Percentiles rank a stretch among this genome's conserved stretches.
Conservation (phyloP, 2,888 invertebrate genomes). For the Drosophila multiciliata region DNA sequence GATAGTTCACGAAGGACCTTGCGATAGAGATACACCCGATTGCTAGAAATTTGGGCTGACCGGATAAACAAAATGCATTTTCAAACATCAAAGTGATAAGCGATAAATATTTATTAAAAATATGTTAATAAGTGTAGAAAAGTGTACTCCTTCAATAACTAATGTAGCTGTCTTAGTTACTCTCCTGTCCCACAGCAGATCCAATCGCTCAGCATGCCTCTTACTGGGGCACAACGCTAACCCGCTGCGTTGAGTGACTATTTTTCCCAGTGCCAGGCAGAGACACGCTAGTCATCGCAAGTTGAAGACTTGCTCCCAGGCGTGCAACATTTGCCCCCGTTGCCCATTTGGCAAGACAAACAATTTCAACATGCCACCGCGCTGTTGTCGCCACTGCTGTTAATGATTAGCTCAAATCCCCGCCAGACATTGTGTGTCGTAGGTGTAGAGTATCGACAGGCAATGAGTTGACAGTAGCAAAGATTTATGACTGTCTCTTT, state of each 20-base stretch:
- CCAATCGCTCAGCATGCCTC: constrained; percentile 34
- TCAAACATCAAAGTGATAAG: neutral
- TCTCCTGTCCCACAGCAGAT: constrained; percentile 21
- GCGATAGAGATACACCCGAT: neutral
- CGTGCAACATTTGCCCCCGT: constrained; percentile 56
- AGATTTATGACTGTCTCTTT: constrained; percentile 66
- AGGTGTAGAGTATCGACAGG: constrained; percentile 54
- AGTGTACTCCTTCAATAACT: neutral
- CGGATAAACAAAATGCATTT: neutral
- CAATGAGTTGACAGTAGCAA: constrained; percentile 20
- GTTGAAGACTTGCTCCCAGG: constrained; percentile 52
- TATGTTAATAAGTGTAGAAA: neutral
- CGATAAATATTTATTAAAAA: neutral
- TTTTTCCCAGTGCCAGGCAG: constrained; percentile 2
- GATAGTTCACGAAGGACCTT: neutral
- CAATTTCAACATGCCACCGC: constrained; percentile 44
- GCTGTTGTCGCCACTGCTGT: constrained; percentile 41
- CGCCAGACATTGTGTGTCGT: constrained; percentile 37
- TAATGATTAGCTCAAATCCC: constrained; percentile 62
- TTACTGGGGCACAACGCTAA: neutral
- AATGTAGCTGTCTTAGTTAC: constrained; percentile 23
- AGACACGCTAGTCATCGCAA: constrained; percentile 16
- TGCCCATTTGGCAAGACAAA: constrained; percentile 55
- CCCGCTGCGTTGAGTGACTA: constrained; percentile 31
- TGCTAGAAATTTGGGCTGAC: neutral